A percentile compares a stretch with the other conserved stretches of the same genome.
These are phyloP conservation scores for Oxytorus armatus DNA, from an alignment of 2,888 invertebrate species.

Conservation along the genomic window DNA sequence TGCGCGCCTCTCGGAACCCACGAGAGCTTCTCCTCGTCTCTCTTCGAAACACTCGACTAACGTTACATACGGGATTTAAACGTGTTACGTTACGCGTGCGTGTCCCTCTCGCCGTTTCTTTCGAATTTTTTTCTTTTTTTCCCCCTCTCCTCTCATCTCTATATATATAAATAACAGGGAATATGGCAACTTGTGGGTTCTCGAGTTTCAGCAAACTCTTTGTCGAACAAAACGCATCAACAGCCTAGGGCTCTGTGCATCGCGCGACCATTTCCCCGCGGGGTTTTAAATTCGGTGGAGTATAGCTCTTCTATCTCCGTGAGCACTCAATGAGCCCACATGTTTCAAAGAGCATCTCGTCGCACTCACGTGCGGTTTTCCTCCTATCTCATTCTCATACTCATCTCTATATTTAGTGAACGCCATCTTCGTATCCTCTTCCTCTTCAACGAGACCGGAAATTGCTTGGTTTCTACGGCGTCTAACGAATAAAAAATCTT, in stretches of 20 bases:
- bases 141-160: constrained; percentile 59
- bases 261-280: constrained; percentile 9
- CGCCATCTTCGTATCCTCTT: too few relatives aligned
- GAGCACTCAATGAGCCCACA: too few relatives aligned
- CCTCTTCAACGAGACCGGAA: too few relatives aligned
- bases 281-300: constrained; percentile 49
- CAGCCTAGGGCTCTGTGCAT: background rate
- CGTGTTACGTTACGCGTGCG: constrained; percentile 78
- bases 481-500: too few relatives aligned
- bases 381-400: too few relatives aligned
- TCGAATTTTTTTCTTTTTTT: constrained; percentile 68
- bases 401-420: too few relatives aligned
- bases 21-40: constrained; percentile 33
- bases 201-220: constrained; percentile 55
- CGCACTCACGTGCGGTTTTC: too few relatives aligned
- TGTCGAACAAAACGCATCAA: constrained; percentile 2
- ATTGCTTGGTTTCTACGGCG: too few relatives aligned
- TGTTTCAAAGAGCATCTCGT: too few relatives aligned
- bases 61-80: constrained; percentile 83
- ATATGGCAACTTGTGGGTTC: constrained; percentile 33
- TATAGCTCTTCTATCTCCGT: background rate
- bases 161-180: constrained; percentile 12
- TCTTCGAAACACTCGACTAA: constrained; percentile 68
- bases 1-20: background rate
- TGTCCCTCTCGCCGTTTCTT: constrained; percentile 70